These are phyloP conservation scores for Phalloptychus januarius DNA, from an alignment of 2,797 vertebrate genomes.

Conservation along the genomic window DNA sequence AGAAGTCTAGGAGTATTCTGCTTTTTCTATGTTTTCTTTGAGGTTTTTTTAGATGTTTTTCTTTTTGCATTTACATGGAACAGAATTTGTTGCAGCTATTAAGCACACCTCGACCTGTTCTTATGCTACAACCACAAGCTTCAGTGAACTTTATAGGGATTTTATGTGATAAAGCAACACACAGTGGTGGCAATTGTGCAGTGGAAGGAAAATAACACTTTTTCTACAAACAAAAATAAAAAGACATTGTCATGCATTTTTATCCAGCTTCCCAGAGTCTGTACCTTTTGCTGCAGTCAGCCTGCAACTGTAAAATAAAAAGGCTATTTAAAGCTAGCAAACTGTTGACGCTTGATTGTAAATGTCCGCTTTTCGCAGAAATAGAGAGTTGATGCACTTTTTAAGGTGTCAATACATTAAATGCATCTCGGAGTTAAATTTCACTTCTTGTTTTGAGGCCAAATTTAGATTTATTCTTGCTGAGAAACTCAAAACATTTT, in stretches of 20 bases:
- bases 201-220: too few species aligned
- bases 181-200: neutral
- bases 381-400: neutral
- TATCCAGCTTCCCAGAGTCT: neutral
- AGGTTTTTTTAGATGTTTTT: too few species aligned
- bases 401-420: neutral
- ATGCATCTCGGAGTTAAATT: neutral
- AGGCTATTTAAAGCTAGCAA: neutral
- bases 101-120: neutral
- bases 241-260: neutral
- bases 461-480: constrained; percentile 5
- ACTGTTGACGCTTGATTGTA: neutral
- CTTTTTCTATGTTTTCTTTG: neutral
- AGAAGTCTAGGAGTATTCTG: neutral
- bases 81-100: neutral
- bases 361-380: neutral
- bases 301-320: neutral
- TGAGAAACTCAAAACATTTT: neutral
- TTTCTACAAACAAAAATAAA: neutral
- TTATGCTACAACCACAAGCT: neutral
- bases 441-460: constrained; percentile 5
- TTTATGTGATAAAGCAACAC: neutral
- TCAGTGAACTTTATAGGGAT: neutral
- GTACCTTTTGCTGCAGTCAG: neutral
- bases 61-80: neutral